Conservation (phyloP, 2,113 vertebrate species). For the Poeciliopsis prolifica region DNA sequence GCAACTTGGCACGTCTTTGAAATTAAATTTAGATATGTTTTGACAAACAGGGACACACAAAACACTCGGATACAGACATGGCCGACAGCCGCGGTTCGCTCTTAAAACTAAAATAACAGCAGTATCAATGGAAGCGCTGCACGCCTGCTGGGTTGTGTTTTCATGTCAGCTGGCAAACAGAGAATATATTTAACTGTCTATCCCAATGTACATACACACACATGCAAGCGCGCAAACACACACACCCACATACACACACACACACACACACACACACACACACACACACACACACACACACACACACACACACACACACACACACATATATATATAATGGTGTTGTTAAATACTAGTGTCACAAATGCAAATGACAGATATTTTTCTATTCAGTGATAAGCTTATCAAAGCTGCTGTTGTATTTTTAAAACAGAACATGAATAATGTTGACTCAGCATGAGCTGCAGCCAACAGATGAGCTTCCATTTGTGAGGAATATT, state of each 20-base stretch:
- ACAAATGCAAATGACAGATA: conserved; percentile 47
- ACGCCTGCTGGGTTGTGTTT: conserved; percentile 47
- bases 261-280: not conserved
- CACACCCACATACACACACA: not conserved
- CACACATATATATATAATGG: not conserved
- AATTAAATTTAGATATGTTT: conserved; percentile 59
- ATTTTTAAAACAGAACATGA: conserved; percentile 38
- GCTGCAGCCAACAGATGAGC: conserved; percentile 19
- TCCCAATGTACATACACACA: conserved; percentile 7
- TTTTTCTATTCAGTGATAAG: conserved; percentile 15
- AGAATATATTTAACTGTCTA: conserved; percentile 48
- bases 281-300: not conserved
- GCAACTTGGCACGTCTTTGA: conserved; percentile 50
- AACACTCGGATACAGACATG: conserved; percentile 5
- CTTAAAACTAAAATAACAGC: conserved; percentile 22
- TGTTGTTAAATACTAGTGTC: conserved; percentile 24
- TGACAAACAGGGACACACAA: conserved; percentile 10
- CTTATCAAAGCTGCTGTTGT: conserved; percentile 37
- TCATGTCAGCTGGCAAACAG: conserved; percentile 42
- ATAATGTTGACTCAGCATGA: conserved; percentile 42
- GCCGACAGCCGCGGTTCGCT: conserved; percentile 31
- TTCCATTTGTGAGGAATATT: conserved; percentile 17
- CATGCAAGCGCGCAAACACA: no score
- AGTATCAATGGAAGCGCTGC: conserved; percentile 43
- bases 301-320: not conserved